phyloP scores from a whole-genome alignment of 2,888 invertebrate species.

The Charanyca ferruginea region DNA sequence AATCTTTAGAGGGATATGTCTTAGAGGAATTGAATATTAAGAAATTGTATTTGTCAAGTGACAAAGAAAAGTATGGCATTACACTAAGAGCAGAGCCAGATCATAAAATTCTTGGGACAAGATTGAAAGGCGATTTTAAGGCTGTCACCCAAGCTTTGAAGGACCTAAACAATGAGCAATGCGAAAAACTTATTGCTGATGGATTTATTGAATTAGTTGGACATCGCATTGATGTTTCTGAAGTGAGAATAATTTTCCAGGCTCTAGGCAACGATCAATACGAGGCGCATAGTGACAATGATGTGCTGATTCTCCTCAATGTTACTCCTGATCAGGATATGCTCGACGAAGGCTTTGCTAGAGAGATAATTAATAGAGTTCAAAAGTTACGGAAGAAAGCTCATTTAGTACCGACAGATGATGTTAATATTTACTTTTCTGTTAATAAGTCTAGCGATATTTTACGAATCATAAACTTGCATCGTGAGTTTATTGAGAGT shows the following conservation, averaged over 20 bases:
- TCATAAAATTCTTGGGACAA: conserved; percentile 96
- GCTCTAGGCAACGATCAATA: conserved; percentile 93
- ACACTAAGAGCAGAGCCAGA: conserved; percentile 98
- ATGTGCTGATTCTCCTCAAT: conserved; percentile 97
- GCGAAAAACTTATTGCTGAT: conserved; percentile 93
- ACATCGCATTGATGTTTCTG: conserved; percentile 94
- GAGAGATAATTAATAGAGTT: conserved; percentile 98
- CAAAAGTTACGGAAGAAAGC: conserved; percentile 99
- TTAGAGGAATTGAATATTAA: conserved; percentile 98
- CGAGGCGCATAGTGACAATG: conserved; percentile 97
- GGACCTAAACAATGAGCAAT: conserved; percentile 94
- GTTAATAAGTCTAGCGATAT: conserved; percentile 92
- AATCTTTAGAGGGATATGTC: conserved; percentile 96
- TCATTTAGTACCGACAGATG: conserved; percentile 97
- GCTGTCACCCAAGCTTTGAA: conserved; percentile 96
- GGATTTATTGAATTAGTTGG: conserved; percentile 94
- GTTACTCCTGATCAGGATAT: conserved; percentile 97
- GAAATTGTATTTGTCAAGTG: conserved; percentile 95
- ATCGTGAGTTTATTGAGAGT: conserved; percentile 94
- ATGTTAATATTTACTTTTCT: conserved; percentile 95
- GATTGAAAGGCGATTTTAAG: conserved; percentile 97
- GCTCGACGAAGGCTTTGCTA: conserved; percentile 98
- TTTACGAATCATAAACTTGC: conserved; percentile 93
- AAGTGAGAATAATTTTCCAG: conserved; percentile 96
- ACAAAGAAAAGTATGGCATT: conserved; percentile 98